Conservation (phyloP, 2,888 invertebrate genomes). For the Achlya flavicornis region DNA sequence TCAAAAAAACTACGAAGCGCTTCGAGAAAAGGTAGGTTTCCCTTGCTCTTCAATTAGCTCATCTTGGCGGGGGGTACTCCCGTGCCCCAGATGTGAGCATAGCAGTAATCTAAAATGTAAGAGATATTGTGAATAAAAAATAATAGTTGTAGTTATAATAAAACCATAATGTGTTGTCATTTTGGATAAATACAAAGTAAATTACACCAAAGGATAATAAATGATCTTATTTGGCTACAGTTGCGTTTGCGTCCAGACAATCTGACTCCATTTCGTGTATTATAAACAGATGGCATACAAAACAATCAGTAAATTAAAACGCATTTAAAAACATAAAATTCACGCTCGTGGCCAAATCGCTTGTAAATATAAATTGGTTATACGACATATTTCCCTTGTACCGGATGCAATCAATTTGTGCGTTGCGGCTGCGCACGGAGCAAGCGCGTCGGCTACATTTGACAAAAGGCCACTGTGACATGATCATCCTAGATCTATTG, state of each 20-base stretch:
- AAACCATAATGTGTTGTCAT: too few species aligned
- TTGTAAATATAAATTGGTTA: conserved; percentile 77
- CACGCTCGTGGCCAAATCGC: conserved; percentile 71
- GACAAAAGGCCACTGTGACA: conserved; percentile 57
- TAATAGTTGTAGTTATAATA: too few species aligned
- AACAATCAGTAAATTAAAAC: conserved; percentile 12
- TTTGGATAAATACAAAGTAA: too few species aligned
- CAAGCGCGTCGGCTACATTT: conserved; percentile 64
- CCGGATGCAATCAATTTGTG: conserved; percentile 82
- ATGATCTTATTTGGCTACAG: too few species aligned
- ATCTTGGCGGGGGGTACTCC: too few species aligned
- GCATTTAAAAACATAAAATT: conserved; percentile 26
- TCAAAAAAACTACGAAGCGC: too few species aligned
- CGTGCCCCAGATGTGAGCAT: too few species aligned
- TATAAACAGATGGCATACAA: not conserved
- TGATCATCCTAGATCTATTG: conserved; percentile 34
- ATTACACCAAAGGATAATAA: too few species aligned
- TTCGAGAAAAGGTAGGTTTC: too few species aligned
- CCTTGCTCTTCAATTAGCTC: too few species aligned
- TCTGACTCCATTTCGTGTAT: not conserved
- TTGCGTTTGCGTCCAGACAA: not conserved
- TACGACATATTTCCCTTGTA: conserved; percentile 80
- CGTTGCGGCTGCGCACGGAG: conserved; percentile 55
- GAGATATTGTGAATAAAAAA: too few species aligned
- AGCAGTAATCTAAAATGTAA: too few species aligned